Percentiles rank a stretch among this genome's conserved stretches.
phyloP scores from a whole-genome alignment of 2,888 invertebrate genomes.

The Platypus cylindrus region DNA sequence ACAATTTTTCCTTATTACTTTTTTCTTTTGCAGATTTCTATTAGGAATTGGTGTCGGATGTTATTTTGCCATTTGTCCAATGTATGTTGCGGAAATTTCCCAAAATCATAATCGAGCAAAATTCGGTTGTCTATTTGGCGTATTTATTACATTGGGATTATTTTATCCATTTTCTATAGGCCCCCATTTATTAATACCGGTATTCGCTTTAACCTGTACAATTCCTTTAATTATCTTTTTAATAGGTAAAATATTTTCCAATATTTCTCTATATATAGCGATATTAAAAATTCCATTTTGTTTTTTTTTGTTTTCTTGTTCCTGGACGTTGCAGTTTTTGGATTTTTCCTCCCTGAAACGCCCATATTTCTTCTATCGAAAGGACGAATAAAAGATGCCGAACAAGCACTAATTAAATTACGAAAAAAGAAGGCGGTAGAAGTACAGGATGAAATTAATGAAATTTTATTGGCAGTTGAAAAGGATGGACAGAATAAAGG shows the following conservation, averaged over 20 bases:
- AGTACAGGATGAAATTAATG: conserved; percentile 17
- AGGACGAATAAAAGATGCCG: conserved; percentile 47
- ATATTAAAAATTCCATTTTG: background rate
- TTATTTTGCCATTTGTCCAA: conserved; percentile 59
- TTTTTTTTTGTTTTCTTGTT: background rate
- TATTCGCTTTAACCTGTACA: conserved; percentile 18
- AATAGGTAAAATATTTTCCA: conserved; percentile 7
- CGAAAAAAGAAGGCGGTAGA: conserved; percentile 15
- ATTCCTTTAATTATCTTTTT: conserved; percentile 19
- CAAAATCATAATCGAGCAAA: conserved; percentile 67
- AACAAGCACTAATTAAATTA: conserved; percentile 34
- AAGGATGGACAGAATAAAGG: conserved; percentile 11
- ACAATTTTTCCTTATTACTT: background rate
- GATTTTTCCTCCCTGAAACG: conserved; percentile 21
- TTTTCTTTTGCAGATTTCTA: conserved; percentile 31
- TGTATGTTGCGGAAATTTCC: conserved; percentile 78
- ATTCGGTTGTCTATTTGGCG: conserved; percentile 37
- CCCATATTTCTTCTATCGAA: conserved; percentile 27
- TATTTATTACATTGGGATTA: conserved; percentile 19
- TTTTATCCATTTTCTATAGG: conserved; percentile 20
- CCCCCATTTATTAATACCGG: conserved; percentile 18
- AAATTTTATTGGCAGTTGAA: conserved; percentile 11
- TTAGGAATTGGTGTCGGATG: conserved; percentile 56
- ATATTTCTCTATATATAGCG: background rate
- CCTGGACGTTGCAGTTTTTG: conserved; percentile 12